phyloP scores from a whole-genome alignment of 1,140 invertebrate genomes.

The Hirudo medicinalis region DNA sequence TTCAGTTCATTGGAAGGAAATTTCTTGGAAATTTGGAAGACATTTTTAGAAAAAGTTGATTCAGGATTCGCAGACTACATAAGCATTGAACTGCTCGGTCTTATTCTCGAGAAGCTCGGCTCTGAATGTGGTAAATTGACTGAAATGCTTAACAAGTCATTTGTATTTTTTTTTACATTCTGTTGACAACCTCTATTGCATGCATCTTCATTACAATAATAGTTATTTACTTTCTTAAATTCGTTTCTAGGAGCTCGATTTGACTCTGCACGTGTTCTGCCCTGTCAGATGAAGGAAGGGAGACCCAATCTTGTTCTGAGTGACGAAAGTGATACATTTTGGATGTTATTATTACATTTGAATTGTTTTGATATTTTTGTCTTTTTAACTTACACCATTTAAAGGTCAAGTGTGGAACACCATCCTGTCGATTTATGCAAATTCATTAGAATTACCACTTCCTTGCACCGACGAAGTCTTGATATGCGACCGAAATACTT shows the following conservation, averaged over 20 bases:
- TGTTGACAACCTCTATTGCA: no score
- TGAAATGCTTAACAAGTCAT: no score
- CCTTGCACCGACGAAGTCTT: constrained; percentile 34
- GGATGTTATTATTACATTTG: no score
- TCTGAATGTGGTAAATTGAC: no score
- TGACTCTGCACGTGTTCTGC: background rate
- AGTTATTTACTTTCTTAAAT: no score
- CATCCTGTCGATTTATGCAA: constrained; percentile 30
- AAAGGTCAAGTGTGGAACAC: constrained; percentile 30
- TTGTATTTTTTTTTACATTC: no score
- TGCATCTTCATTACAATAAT: no score
- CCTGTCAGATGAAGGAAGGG: background rate
- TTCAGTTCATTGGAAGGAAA: constrained; percentile 25
- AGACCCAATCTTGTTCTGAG: no score
- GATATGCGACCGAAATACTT: constrained; percentile 31
- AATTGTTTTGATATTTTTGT: no score
- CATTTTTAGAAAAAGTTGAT: constrained; percentile 29
- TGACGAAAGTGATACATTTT: no score
- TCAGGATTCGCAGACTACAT: constrained; percentile 33
- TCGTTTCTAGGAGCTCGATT: no score
- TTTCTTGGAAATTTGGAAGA: constrained; percentile 29
- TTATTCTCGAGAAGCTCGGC: constrained; percentile 28
- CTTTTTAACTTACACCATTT: constrained; percentile 17
- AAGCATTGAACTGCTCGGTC: constrained; percentile 34
- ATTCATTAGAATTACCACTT: constrained; percentile 24